Base-by-base conservation (phyloP, 2,888 invertebrate species). In the Lepidocyrtoides sp. region DNA sequence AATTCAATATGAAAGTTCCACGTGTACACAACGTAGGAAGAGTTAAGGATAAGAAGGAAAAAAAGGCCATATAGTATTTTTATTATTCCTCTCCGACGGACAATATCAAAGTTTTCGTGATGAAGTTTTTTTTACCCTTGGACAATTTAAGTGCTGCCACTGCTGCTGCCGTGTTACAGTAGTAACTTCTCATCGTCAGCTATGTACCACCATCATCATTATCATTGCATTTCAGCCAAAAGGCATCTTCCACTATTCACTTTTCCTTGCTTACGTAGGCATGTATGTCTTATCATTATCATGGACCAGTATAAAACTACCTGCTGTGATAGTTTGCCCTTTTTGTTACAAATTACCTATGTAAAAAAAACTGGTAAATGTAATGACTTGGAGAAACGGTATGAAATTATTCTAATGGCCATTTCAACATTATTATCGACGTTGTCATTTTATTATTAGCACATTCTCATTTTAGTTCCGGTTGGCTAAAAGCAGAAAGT, bases 11-110 rank as follows among this genome's bases (percentile, higher is more conserved):
- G 63, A 29, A 63, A 63, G 41, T 86, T 87, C 79, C 79, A 87
- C 79, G 87, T 81, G 79, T 51, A 54, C 72, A 20, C 29, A 29
- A 86, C 26, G 72, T 54, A 23, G 20, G 26, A 57, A 48, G 26
- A 79, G 66, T 44, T 36, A 26, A 57, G 54, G 23, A 79, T 32
- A 83, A 44, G 66, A 41, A 82, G n/a, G 10, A 75, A 75, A 77
- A 86, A 86, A 87, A 51, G 60, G 60, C 75, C 86, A 86, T 86
- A 86, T 57, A 79, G 54, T 85, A 85, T 79, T 90, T 90, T 90
- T 90, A 90, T 90, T 90, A 90, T 82, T 90, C 79, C 84, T 85
- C 90, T 85, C 81, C 79, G 81, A 87, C 81, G 90, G 90, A 90
- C 85, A 85, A 79, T 89, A 89, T 90, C 79, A 90, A 90, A 90